Evolutionary conservation across 2,888 invertebrate genomes (phyloP).

Genomic region (Ormia ochracea): DNA sequence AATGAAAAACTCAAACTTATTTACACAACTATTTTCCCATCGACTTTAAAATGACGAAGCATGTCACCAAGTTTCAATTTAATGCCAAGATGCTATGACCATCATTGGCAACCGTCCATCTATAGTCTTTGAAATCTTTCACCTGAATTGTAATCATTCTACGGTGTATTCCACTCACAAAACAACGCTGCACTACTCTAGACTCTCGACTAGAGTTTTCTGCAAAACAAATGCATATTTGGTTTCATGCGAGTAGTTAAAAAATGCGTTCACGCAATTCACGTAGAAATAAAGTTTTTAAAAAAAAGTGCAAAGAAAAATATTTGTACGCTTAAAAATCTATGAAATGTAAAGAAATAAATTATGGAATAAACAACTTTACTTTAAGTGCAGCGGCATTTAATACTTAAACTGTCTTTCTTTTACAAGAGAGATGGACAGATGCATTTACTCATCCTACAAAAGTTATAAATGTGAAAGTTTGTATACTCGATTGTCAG

Average conservation of each 20-base stretch:
- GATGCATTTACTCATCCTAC: too few species aligned
- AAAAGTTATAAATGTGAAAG: too few species aligned
- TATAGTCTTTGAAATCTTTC: slow-evolving; percentile 34
- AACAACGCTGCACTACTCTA: neutral
- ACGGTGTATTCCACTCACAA: slow-evolving; percentile 25
- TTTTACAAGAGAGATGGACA: neutral
- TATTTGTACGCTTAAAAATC: slow-evolving; percentile 53
- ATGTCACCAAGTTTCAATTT: slow-evolving; percentile 50
- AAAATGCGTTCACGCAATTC: slow-evolving; percentile 60
- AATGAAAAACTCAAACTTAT: slow-evolving; percentile 43
- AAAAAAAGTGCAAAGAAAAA: slow-evolving; percentile 27
- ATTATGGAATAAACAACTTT: neutral
- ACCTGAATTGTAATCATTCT: slow-evolving; percentile 45
- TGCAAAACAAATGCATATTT: slow-evolving; percentile 29
- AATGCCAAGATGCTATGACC: slow-evolving; percentile 54
- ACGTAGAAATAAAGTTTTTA: slow-evolving; percentile 29
- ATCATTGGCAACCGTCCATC: slow-evolving; percentile 55
- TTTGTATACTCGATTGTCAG: too few species aligned
- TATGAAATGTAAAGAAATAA: slow-evolving; percentile 41
- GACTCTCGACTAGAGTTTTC: slow-evolving; percentile 10
- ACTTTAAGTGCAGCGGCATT: neutral
- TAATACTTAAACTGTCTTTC: slow-evolving; percentile 20
- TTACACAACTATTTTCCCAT: slow-evolving; percentile 63
- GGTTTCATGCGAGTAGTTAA: slow-evolving; percentile 45
- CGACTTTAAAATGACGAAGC: slow-evolving; percentile 60